Evolutionary conservation across 2,113 vertebrate genomes (phyloP).

Genomic region (Rhineura floridana): DNA sequence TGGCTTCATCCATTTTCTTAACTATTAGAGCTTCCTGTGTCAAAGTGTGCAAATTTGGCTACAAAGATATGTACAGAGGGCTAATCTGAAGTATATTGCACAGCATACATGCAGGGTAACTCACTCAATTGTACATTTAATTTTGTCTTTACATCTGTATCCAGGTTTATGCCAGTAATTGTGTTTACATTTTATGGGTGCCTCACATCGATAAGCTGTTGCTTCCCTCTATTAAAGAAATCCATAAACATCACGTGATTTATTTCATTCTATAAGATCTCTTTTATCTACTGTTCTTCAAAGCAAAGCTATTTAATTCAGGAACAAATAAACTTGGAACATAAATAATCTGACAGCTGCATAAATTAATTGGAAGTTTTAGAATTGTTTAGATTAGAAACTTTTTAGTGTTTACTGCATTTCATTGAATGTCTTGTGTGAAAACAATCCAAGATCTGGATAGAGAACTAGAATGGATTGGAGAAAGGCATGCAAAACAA

Average conservation of each 20-base stretch:
- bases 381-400: constrained; percentile 51
- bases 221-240: constrained; percentile 91
- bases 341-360: constrained; percentile 36
- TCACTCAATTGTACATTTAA: constrained; percentile 58
- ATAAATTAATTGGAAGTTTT: constrained; percentile 55
- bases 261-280: constrained; percentile 59
- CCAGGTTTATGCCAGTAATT: constrained; percentile 91
- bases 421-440: constrained; percentile 21
- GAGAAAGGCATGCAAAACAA: constrained; percentile 73
- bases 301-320: constrained; percentile 38
- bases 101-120: constrained; percentile 70
- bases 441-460: constrained; percentile 39
- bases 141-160: constrained; percentile 74
- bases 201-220: constrained; percentile 91
- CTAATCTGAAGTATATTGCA: constrained; percentile 59
- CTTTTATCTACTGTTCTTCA: constrained; percentile 33
- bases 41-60: constrained; percentile 47
- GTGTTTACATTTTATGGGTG: constrained; percentile 98
- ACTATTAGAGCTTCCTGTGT: constrained; percentile 52
- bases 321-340: constrained; percentile 37
- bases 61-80: constrained; percentile 54
- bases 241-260: constrained; percentile 71
- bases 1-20: constrained; percentile 62
- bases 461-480: constrained; percentile 41
- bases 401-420: constrained; percentile 57